Percentiles rank a stretch among this genome's conserved stretches.
phyloP scores from a whole-genome alignment of 1,140 invertebrate species.

The Drosophila aff. region DNA sequence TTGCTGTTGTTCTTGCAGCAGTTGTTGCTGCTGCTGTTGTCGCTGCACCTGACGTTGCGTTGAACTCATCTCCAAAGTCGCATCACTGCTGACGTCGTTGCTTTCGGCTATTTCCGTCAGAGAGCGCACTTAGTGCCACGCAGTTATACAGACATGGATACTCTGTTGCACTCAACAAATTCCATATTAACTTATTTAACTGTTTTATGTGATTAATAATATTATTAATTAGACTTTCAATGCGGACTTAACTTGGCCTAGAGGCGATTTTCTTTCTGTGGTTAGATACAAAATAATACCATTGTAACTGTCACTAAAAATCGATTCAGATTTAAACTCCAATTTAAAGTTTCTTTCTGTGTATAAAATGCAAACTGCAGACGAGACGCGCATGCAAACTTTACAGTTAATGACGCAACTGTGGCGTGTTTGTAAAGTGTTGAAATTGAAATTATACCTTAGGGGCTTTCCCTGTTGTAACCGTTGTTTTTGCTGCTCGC shows the following conservation, averaged over 20 bases:
- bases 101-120: constrained; percentile 74
- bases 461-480: constrained; percentile 53
- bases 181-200: background rate
- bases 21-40: constrained; percentile 22
- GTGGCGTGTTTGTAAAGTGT: constrained; percentile 82
- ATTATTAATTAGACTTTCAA: background rate
- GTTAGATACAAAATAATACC: no score
- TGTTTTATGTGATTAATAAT: background rate
- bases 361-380: constrained; percentile 34
- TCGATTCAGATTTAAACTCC: background rate
- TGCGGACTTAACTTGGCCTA: background rate
- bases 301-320: background rate
- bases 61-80: constrained; percentile 65
- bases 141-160: constrained; percentile 38
- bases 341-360: constrained; percentile 1
- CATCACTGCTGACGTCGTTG: constrained; percentile 40
- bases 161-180: constrained; percentile 28
- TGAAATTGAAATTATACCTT: constrained; percentile 83
- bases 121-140: constrained; percentile 65
- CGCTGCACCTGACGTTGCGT: constrained; percentile 74
- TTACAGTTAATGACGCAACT: constrained; percentile 82
- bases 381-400: constrained; percentile 77
- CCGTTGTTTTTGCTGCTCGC: constrained; percentile 29
- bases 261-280: no score
- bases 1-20: constrained; percentile 20